Conservation (phyloP, 2,797 vertebrate genomes). For the Muscicapa striata region DNA sequence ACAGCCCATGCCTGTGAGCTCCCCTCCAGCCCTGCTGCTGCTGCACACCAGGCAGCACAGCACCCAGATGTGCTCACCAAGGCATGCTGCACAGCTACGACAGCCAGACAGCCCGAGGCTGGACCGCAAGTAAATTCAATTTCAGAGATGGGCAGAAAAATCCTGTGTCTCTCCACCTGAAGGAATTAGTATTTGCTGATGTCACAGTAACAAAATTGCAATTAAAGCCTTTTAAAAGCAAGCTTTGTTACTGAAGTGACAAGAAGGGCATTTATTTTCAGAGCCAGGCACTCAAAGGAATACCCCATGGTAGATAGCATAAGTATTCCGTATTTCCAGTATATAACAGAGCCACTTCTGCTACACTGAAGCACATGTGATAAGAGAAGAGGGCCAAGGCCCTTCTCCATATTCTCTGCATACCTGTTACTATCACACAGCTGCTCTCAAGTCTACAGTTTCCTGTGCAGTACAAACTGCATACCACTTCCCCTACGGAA, state of each 20-base stretch:
- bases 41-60: not conserved
- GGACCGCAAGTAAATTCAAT: not conserved
- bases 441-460: conserved; percentile 76
- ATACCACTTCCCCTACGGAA: conserved; percentile 82
- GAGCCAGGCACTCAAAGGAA: not conserved
- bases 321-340: not conserved
- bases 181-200: not conserved
- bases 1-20: rapidly evolving
- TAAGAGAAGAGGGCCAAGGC: conserved; percentile 21
- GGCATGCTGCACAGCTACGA: not conserved
- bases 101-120: not conserved
- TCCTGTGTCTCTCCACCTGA: not conserved
- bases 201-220: not conserved
- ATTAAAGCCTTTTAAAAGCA: not conserved
- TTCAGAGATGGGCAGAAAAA: conserved; percentile 33
- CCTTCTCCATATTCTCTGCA: conserved; percentile 36
- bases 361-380: not conserved
- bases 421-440: conserved; percentile 71
- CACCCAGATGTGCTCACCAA: not conserved
- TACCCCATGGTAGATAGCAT: not conserved
- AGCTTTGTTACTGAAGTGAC: not conserved
- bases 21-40: not conserved
- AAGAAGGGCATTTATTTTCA: conserved; percentile 16
- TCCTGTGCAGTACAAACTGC: conserved; percentile 80
- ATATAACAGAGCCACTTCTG: not conserved